Conservation (phyloP, 2,113 vertebrate species). For the Melospiza georgiana region DNA sequence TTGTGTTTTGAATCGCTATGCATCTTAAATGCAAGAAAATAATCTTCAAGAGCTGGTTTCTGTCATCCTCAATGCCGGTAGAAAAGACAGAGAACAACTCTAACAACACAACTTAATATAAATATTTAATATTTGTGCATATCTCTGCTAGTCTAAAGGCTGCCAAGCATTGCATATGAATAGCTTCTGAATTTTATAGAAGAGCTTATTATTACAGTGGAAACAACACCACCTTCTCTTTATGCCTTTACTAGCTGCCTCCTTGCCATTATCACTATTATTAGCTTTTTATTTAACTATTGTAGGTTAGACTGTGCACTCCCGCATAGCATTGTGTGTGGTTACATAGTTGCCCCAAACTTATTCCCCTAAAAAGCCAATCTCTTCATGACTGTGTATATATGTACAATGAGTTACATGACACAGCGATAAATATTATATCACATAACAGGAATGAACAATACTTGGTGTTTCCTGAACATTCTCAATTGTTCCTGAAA, state of each 20-base stretch:
- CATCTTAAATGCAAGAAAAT: not conserved
- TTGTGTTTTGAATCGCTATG: not conserved
- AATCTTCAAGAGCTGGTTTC: not conserved
- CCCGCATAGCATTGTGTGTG: not conserved
- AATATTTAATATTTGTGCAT: not conserved
- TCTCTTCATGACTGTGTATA: not conserved
- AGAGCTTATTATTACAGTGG: not conserved
- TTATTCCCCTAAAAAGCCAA: not conserved
- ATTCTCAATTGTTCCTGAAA: not conserved
- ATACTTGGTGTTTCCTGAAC: not conserved
- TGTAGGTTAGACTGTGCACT: not conserved
- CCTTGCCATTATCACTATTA: not conserved
- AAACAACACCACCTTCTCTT: not conserved
- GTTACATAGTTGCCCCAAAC: not conserved
- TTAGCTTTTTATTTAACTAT: not conserved
- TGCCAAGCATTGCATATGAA: not conserved
- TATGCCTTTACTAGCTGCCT: not conserved
- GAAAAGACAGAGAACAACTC: not conserved
- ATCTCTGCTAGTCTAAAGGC: not conserved
- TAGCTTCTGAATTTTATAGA: not conserved
- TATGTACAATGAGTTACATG: fast-evolving
- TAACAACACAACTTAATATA: not conserved
- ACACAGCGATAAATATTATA: not conserved
- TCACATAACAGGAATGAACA: not conserved
- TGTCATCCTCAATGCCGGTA: not conserved